These are phyloP conservation scores for Asarcornis scutulata DNA, from an alignment of 2,113 vertebrate species.

Conservation along the genomic window DNA sequence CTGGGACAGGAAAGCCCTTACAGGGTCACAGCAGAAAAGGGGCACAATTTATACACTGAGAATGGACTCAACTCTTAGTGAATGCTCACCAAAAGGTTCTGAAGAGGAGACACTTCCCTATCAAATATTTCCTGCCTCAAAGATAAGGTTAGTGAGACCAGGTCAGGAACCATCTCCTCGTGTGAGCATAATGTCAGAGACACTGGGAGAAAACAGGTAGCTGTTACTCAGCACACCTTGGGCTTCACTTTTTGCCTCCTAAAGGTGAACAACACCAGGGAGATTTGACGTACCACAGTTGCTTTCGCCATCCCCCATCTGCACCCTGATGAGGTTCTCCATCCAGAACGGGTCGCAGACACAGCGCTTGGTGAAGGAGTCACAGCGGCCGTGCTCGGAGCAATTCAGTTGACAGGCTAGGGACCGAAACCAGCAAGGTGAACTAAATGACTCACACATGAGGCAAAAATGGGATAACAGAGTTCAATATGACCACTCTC, in stretches of 20 bases:
- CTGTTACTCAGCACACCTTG: background rate
- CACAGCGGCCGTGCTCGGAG: slow-evolving; percentile 92
- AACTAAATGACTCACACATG: background rate
- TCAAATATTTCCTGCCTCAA: background rate
- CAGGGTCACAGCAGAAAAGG: accelerated
- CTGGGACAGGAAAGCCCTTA: background rate
- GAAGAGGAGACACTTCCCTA: background rate
- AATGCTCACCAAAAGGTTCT: background rate
- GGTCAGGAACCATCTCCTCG: background rate
- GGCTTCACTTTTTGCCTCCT: background rate
- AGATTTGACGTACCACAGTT: slow-evolving; percentile 87
- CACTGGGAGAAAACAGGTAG: background rate
- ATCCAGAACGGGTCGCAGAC: slow-evolving; percentile 98
- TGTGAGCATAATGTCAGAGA: background rate
- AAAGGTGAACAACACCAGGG: background rate
- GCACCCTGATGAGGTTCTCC: slow-evolving; percentile 93
- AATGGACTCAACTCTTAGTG: accelerated
- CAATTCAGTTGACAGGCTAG: slow-evolving; percentile 97
- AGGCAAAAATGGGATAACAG: background rate
- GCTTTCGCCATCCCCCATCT: slow-evolving; percentile 90
- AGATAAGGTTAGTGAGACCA: accelerated
- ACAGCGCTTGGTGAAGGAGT: slow-evolving; percentile 92
- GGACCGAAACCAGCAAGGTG: slow-evolving; percentile 22
- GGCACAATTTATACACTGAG: background rate
- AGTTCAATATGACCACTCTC: accelerated